phyloP scores from a whole-genome alignment of 2,797 vertebrate genomes.

The Rousettus madagascariensis region DNA sequence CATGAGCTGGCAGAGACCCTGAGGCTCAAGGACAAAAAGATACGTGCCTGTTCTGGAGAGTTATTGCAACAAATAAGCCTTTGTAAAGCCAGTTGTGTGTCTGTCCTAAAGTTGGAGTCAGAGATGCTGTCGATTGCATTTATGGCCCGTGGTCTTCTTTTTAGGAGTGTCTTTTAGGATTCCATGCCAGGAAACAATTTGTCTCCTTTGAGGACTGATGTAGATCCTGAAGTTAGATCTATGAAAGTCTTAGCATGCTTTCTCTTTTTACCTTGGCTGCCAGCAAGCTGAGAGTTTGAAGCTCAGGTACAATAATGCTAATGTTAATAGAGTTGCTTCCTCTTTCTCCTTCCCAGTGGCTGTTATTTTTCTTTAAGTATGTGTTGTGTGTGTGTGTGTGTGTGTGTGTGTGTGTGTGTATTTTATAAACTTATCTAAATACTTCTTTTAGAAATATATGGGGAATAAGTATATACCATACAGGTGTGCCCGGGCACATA shows the following conservation, averaged over 20 bases:
- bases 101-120: not conserved
- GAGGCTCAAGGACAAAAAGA: not conserved
- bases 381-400: not conserved
- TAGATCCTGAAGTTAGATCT: not conserved
- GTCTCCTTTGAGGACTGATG: not conserved
- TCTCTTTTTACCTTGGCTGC: not conserved
- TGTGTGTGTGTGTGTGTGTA: not conserved
- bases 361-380: not conserved
- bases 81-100: not conserved
- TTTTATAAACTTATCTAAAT: not conserved
- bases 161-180: not conserved
- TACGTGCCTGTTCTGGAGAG: not conserved
- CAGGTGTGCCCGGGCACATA: not conserved
- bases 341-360: not conserved
- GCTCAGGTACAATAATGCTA: not conserved
- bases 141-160: not conserved
- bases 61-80: not conserved
- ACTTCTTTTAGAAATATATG: not conserved
- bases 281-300: slow-evolving; percentile 1
- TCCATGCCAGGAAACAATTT: not conserved
- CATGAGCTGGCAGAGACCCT: not conserved
- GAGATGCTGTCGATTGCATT: not conserved
- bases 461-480: not conserved
- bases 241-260: not conserved
- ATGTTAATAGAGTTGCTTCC: not conserved